Conservation (phyloP, 2,888 invertebrate genomes). For the Invenusta paracnida region DNA sequence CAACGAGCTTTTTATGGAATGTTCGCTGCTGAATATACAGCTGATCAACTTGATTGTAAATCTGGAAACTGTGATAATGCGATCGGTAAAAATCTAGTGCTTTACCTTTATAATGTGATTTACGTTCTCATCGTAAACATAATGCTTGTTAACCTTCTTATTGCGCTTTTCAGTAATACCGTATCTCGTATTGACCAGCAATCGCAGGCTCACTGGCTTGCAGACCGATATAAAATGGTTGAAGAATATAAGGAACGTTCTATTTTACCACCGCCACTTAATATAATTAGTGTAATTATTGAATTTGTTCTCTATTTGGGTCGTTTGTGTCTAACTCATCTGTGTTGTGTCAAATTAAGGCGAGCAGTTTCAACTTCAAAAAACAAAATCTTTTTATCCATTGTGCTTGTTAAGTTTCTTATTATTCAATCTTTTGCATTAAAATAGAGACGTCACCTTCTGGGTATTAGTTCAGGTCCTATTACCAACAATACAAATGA, state of each 20-base stretch:
- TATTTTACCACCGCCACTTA: slow-evolving; percentile 42
- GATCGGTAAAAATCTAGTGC: slow-evolving; percentile 9
- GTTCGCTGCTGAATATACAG: slow-evolving; percentile 31
- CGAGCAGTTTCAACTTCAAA: neutral
- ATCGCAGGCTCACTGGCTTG: slow-evolving; percentile 41
- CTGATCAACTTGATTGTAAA: neutral
- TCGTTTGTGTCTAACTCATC: neutral
- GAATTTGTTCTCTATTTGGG: neutral
- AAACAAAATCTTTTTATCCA: neutral
- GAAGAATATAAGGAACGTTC: slow-evolving; percentile 41
- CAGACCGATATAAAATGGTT: slow-evolving; percentile 40
- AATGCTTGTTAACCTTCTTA: slow-evolving; percentile 39
- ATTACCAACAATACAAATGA: neutral
- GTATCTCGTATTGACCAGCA: slow-evolving; percentile 41
- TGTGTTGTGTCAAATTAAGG: neutral
- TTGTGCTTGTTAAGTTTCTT: neutral
- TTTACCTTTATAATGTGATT: slow-evolving; percentile 22
- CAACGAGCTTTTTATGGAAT: slow-evolving; percentile 36
- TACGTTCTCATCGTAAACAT: slow-evolving; percentile 36
- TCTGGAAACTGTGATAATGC: neutral
- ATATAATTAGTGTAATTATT: neutral
- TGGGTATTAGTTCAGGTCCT: neutral
- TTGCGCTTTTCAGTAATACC: slow-evolving; percentile 42
- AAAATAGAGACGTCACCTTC: neutral
- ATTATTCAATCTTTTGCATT: neutral